These are phyloP conservation scores for Macrobrachium rosenbergii DNA, from an alignment of 1,140 invertebrate species.

Conservation along the genomic window DNA sequence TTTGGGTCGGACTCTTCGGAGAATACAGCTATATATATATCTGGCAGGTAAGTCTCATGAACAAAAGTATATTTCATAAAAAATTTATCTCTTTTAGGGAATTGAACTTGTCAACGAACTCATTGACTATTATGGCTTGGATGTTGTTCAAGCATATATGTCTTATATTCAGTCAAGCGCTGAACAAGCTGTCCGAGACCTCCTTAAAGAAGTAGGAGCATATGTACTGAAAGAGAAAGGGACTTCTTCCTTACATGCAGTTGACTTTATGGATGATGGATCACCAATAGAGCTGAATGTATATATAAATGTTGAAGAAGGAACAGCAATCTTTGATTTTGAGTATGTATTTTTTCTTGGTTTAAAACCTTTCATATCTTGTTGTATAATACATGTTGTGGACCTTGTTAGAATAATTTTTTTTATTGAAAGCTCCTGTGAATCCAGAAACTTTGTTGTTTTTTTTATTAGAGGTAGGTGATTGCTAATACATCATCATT, in stretches of 20 bases:
- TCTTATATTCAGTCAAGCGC: constrained; percentile 94
- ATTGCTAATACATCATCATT: too few relatives aligned
- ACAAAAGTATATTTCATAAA: too few relatives aligned
- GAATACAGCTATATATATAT: too few relatives aligned
- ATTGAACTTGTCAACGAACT: constrained; percentile 90
- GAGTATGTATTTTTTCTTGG: constrained; percentile 70
- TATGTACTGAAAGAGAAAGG: constrained; percentile 70
- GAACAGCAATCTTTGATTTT: constrained; percentile 93
- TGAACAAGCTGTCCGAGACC: constrained; percentile 91
- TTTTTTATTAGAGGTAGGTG: too few relatives aligned
- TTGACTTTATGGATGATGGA: constrained; percentile 96
- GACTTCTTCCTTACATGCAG: constrained; percentile 77
- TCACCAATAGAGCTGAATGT: constrained; percentile 85
- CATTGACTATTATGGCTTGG: constrained; percentile 89
- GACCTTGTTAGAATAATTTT: too few relatives aligned
- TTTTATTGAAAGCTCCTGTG: too few relatives aligned
- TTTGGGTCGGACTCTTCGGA: too few relatives aligned
- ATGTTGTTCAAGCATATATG: constrained; percentile 98
- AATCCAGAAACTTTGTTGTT: too few relatives aligned
- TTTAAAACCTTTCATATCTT: background rate
- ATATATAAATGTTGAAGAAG: constrained; percentile 82
- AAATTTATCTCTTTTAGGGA: constrained; percentile 76
- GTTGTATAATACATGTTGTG: background rate
- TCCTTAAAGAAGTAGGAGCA: constrained; percentile 81
- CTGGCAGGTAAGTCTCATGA: too few relatives aligned